Conservation (phyloP, 2,113 vertebrate species). For the Chamaetylas fuelleborni region DNA sequence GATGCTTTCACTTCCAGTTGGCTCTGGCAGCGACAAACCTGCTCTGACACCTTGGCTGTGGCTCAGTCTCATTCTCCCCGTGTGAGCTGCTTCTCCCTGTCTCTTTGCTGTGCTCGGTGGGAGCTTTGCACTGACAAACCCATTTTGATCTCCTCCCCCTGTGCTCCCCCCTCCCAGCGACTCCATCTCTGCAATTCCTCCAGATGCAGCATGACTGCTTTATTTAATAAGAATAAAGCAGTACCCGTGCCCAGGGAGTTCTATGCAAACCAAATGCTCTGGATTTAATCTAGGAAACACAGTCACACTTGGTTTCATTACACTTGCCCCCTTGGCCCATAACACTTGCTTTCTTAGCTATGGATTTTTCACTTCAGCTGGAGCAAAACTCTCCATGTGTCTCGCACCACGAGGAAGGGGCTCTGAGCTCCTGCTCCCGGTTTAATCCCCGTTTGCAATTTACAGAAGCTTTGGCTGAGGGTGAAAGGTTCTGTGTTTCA, state of each 20-base stretch:
- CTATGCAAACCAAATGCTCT: not conserved
- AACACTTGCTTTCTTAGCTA: not conserved
- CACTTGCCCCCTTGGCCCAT: not conserved
- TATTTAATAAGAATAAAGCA: not conserved
- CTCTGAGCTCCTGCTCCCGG: not conserved
- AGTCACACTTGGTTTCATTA: not conserved
- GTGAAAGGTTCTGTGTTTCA: constrained; percentile 39
- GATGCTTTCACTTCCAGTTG: constrained; percentile 80
- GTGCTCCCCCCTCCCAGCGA: not conserved
- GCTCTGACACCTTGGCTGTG: constrained; percentile 83
- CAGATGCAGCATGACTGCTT: constrained; percentile 12
- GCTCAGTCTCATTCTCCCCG: constrained; percentile 36
- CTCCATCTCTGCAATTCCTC: not conserved
- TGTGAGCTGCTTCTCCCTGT: not conserved
- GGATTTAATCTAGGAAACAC: not conserved
- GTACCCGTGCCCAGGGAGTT: not conserved
- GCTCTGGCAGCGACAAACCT: constrained; percentile 81
- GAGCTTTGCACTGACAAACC: constrained; percentile 51
- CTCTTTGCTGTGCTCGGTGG: not conserved
- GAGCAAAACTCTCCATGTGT: not conserved
- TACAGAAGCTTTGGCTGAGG: constrained; percentile 46
- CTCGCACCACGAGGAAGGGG: not conserved
- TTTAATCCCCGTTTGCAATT: constrained; percentile 47
- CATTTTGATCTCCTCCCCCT: not conserved
- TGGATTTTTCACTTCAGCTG: not conserved